phyloP scores from a whole-genome alignment of 2,113 vertebrate species.

The Caranx ignobilis region DNA sequence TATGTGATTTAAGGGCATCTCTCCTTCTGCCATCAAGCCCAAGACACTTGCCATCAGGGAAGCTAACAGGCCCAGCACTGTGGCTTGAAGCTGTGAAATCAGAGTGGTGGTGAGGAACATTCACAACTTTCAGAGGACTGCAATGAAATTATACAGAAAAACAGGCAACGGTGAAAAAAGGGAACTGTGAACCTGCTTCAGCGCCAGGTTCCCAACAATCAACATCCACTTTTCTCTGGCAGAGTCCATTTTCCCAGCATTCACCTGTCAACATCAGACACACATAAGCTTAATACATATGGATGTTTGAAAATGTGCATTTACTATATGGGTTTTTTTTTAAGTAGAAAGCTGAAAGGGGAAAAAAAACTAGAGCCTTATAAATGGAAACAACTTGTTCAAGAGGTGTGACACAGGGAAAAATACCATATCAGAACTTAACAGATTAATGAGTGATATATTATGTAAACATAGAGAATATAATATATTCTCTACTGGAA shows the following conservation, averaged over 20 bases:
- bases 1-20: constrained; percentile 83
- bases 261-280: constrained; percentile 83
- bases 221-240: constrained; percentile 87
- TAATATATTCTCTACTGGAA: too few relatives aligned
- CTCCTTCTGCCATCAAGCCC: constrained; percentile 85
- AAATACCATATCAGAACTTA: too few relatives aligned
- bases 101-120: neutral
- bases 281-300: neutral
- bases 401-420: too few relatives aligned
- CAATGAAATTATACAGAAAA: neutral
- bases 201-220: constrained; percentile 90
- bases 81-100: constrained; percentile 90
- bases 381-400: too few relatives aligned
- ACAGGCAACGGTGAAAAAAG: neutral
- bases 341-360: too few relatives aligned
- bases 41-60: constrained; percentile 87
- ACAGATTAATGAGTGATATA: too few relatives aligned
- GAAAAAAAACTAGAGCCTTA: too few relatives aligned
- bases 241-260: constrained; percentile 89
- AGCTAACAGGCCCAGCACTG: constrained; percentile 93
- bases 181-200: constrained; percentile 88
- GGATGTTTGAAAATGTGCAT: neutral
- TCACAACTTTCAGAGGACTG: neutral
- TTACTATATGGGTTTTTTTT: too few relatives aligned
- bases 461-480: too few relatives aligned